Evolutionary conservation across 2,888 invertebrate genomes (phyloP).

Genomic region (Falcaria lacertinaria): DNA sequence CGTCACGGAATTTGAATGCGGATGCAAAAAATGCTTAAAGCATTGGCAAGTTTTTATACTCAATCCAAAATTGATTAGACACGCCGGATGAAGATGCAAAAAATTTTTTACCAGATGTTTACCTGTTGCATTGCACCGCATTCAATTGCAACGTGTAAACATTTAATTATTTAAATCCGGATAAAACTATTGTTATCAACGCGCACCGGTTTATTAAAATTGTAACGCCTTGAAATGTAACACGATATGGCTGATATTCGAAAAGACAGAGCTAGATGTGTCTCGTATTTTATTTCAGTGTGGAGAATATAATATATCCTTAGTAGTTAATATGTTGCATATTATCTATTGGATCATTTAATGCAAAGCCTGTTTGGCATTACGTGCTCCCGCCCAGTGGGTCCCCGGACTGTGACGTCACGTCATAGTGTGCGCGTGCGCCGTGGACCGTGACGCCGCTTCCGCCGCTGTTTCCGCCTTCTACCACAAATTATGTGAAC

Average conservation of each 20-base stretch:
- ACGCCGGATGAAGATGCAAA: constrained; percentile 1
- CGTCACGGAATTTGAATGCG: constrained; percentile 41
- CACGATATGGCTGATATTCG: constrained; percentile 35
- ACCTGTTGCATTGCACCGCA: background rate
- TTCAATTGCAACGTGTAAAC: too few species aligned
- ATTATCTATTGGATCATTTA: too few species aligned
- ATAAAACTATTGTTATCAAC: background rate
- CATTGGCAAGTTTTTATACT: constrained; percentile 2
- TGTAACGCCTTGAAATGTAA: constrained; percentile 45
- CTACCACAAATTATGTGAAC: constrained; percentile 64
- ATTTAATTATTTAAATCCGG: background rate
- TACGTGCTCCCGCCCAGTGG: constrained; percentile 24
- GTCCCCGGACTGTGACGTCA: constrained; percentile 54
- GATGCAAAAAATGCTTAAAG: constrained; percentile 32
- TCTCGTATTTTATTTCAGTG: constrained; percentile 25
- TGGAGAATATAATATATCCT: constrained; percentile 6
- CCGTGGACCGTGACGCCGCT: constrained; percentile 67
- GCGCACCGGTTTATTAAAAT: constrained; percentile 6
- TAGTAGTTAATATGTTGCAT: background rate
- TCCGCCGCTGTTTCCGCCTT: constrained; percentile 73
- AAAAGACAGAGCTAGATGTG: constrained; percentile 34
- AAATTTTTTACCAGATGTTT: background rate
- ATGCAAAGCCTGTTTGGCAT: constrained; percentile 22
- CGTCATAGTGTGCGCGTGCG: constrained; percentile 53
- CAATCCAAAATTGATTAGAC: background rate